Percentiles rank a stretch among this genome's conserved stretches.
Evolutionary conservation across 2,888 invertebrate species (phyloP).

Genomic region (Phortica okadai): DNA sequence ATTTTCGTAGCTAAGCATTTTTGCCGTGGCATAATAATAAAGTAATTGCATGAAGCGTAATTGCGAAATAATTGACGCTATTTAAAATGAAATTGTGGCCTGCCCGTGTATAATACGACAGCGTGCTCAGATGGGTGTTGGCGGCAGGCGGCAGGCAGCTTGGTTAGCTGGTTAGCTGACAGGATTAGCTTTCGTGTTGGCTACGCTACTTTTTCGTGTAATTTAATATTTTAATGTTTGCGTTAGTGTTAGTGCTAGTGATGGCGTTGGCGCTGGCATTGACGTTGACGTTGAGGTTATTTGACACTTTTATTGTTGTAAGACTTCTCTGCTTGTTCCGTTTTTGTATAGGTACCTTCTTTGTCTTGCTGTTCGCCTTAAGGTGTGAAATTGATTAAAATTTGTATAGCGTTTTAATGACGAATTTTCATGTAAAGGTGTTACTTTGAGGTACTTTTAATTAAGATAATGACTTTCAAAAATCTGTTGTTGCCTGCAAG

Average conservation of each 20-base stretch:
- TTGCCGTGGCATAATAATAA: constrained; percentile 25
- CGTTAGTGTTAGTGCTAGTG: background rate
- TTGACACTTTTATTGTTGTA: constrained; percentile 37
- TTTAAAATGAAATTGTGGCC: constrained; percentile 54
- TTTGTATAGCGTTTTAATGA: constrained; percentile 1
- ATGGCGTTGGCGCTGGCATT: constrained; percentile 9
- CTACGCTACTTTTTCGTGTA: background rate
- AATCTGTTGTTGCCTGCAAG: constrained; percentile 26
- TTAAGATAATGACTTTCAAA: constrained; percentile 9
- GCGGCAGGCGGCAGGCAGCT: no score
- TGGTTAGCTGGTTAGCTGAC: background rate
- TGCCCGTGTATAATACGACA: constrained; percentile 29
- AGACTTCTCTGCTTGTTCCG: background rate
- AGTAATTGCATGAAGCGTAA: constrained; percentile 42
- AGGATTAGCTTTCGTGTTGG: constrained; percentile 15
- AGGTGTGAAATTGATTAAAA: constrained; percentile 24
- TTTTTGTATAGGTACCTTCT: background rate
- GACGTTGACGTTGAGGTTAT: constrained; percentile 17
- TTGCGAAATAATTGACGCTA: constrained; percentile 50
- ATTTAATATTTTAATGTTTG: constrained; percentile 14
- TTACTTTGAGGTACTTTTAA: constrained; percentile 29
- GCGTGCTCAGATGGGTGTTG: background rate
- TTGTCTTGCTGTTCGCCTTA: background rate
- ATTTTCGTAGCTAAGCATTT: constrained; percentile 30
- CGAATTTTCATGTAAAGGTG: constrained; percentile 17